Base-by-base conservation (phyloP, 2,113 vertebrate genomes). In the Pituophis catenifer region DNA sequence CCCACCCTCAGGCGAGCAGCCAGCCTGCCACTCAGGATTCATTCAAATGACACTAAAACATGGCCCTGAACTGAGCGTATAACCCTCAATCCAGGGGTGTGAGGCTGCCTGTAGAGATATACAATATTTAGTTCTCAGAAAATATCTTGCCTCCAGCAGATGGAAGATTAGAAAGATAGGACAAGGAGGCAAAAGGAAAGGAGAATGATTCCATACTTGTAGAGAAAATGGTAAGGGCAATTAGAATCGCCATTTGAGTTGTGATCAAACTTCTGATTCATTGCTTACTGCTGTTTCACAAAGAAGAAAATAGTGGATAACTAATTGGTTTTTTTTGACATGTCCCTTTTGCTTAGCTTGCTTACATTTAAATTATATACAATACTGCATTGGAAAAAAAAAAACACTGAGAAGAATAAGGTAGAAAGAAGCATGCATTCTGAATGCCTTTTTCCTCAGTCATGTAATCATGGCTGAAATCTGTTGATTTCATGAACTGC, bases 181-280 rank as follows among this genome's bases (percentile, higher is more conserved):
- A 93, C 1, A 29, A 23, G 91, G 75, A 87, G 93, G 94, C 0
- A 0, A 92, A 59, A 95, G 7, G 52, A 62, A 95, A 93, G 96
- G 96, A 97, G 96, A 96, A 97, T 94, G 95, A 95, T 96, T 95
- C 88, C 1, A 9, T 96, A 95, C 96, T 97, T 96, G 94, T 95
- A 93, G 95, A 93, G 94, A 92, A 96, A 96, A 96, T 95, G 94
- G 96, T 94, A 96, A 97, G 92, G 91, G 94, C 96, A 97, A 97
- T 97, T 97, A 97, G 96, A 96, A 96, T 94, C 95, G 93, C 95
- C 96, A 95, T 94, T 94, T 96, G 96, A 97, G 96, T 96, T 96
- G 95, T 97, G 96, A 97, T 97, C 96, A 97, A 97, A 96, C 97
- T 96, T 97, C 96, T 96, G 96, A 97, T 97, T 97, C 97, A 97